Conservation (phyloP, 2,113 vertebrate species). For the Tyrannus savana region DNA sequence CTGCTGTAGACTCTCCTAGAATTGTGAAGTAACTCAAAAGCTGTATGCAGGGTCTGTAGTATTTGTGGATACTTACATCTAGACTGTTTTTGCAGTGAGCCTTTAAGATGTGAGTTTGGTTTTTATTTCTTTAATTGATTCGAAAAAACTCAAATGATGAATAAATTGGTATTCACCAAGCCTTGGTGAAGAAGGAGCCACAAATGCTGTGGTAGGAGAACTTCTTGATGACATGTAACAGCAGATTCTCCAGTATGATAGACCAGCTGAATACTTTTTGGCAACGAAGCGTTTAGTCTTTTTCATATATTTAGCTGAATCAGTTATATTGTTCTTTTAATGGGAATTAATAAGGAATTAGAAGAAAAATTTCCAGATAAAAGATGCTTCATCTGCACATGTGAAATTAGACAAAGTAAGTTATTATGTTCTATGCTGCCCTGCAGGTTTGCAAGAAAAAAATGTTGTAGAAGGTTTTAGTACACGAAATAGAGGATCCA, state of each 20-base stretch:
- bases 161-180: background rate
- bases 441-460: constrained; percentile 60
- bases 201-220: background rate
- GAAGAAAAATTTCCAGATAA: background rate
- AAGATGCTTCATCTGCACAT: background rate
- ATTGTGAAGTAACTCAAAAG: background rate
- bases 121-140: background rate
- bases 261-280: background rate
- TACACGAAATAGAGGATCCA: constrained; percentile 3
- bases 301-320: background rate
- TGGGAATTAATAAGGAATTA: background rate
- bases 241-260: background rate
- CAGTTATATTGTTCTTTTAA: background rate
- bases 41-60: background rate
- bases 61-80: background rate
- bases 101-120: background rate
- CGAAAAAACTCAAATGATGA: background rate
- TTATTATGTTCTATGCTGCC: background rate
- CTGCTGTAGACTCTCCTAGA: background rate
- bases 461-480: background rate
- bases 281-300: background rate
- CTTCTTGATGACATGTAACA: background rate
- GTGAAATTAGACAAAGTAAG: background rate
- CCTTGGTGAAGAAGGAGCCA: background rate
- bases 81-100: background rate